These are phyloP conservation scores for Lordiphosa andalusiaca DNA, from an alignment of 2,888 invertebrate species.

Conservation along the genomic window DNA sequence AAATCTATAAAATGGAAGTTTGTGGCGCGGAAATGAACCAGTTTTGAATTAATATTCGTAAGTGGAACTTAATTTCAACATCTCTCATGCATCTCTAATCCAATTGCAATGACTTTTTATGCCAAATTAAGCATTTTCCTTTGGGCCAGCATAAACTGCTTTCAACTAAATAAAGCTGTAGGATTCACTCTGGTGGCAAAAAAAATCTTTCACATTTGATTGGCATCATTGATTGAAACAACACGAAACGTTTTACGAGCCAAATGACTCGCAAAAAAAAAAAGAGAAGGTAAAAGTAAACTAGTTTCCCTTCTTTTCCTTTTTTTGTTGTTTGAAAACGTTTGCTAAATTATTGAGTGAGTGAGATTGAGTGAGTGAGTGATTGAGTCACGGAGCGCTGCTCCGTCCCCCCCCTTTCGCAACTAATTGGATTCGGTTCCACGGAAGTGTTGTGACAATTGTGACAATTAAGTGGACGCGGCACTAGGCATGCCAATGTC, in stretches of 20 bases:
- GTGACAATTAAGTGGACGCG: constrained; percentile 59
- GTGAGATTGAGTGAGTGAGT: constrained; percentile 59
- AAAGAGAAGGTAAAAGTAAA: constrained; percentile 15
- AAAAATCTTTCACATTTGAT: constrained; percentile 67
- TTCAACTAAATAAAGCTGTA: too few species aligned
- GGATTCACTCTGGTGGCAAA: constrained; percentile 20
- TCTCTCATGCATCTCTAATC: too few species aligned
- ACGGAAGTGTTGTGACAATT: constrained; percentile 71
- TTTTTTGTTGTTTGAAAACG: too few species aligned
- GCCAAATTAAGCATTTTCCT: too few species aligned
- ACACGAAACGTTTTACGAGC: constrained; percentile 68
- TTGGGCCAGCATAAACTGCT: too few species aligned
- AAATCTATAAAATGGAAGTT: constrained; percentile 32
- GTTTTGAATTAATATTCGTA: constrained; percentile 29
- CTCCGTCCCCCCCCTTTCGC: constrained; percentile 28
- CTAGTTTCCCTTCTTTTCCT: constrained; percentile 6
- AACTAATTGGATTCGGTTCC: constrained; percentile 67
- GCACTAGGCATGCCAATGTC: constrained; percentile 62
- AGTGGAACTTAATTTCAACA: constrained; percentile 11
- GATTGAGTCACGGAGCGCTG: constrained; percentile 54
- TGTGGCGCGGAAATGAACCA: constrained; percentile 17
- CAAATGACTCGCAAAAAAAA: constrained; percentile 44
- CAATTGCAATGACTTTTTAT: too few species aligned
- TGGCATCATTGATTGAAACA: constrained; percentile 78
- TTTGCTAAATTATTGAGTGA: constrained; percentile 49